phyloP scores from a whole-genome alignment of 2,113 vertebrate genomes.

The Pangasianodon hypophthalmus region DNA sequence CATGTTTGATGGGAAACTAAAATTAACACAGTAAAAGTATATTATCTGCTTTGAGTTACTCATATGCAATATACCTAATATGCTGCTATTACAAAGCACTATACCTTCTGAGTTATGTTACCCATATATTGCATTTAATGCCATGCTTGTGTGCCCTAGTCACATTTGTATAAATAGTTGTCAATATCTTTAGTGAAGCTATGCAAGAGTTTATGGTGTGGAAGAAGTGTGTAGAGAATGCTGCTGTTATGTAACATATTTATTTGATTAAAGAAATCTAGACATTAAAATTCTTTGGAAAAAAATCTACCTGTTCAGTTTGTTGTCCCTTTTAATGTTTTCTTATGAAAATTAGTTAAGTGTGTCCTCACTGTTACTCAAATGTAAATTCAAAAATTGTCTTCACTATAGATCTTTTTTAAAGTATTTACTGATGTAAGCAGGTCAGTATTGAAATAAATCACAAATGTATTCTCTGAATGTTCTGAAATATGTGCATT shows the following conservation, averaged over 20 bases:
- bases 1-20: neutral
- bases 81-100: constrained; percentile 40
- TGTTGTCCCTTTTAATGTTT: constrained; percentile 38
- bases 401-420: neutral
- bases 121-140: constrained; percentile 24
- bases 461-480: neutral
- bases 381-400: neutral
- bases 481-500: neutral
- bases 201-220: constrained; percentile 31
- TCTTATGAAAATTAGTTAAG: constrained; percentile 12
- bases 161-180: constrained; percentile 33
- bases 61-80: neutral
- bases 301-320: constrained; percentile 31
- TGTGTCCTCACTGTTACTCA: neutral
- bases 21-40: neutral
- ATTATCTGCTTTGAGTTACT: neutral
- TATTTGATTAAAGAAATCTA: constrained; percentile 44
- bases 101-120: constrained; percentile 33
- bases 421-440: neutral
- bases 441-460: neutral
- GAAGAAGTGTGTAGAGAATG: constrained; percentile 28
- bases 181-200: constrained; percentile 31
- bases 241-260: constrained; percentile 30
- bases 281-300: constrained; percentile 56
- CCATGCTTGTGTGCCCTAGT: constrained; percentile 38